Base-by-base conservation (phyloP, 2,113 vertebrate genomes). In the Chamaetylas fuelleborni region DNA sequence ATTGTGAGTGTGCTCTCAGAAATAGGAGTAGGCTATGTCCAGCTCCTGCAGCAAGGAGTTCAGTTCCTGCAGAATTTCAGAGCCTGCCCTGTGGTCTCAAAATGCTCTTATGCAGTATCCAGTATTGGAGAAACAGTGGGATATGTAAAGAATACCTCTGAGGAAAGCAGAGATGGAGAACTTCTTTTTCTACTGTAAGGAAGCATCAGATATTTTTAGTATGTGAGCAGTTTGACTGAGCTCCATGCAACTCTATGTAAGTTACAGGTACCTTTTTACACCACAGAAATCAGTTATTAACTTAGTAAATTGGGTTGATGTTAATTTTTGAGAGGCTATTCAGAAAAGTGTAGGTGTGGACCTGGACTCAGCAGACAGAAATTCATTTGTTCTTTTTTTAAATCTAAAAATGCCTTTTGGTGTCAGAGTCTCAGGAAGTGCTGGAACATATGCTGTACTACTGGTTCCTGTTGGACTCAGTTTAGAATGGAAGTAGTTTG, bases 91-190 rank as follows among this genome's bases (percentile, higher is more conserved):
- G 23, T 58, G 50, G 16, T 85, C 66, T 94, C 62, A 31, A 38
- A 73, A 85, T 0, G 0, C 54, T 70, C 18, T 58, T 31, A 31
- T 3, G 10, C 0, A 2, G 6, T 31, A 26, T 58, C 12, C 33
- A 0, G 0, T 62, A 16, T 29, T 1, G 2, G 17, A 54, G 28
- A 50, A 65, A 45, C 78, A 42, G 23, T 38, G 12, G 12, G 7
- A 65, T 65, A 12, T 65, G 23, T 47, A 42, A 65, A 65, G 20
- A 19, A 25, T 81, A 33, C 6, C 26, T 82, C 40, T 62, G 78
- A 80, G 31, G 24, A 65, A 54, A 81, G 45, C 50, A 73, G 50
- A 84, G 54, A 76, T 50, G 7, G 26, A 24, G 4, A 90, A 28
- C 22, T 73, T 86, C 8, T 7, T 57, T 79, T 71, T 36, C n/a